Conservation (phyloP, 2,888 invertebrate genomes). For the Lithosia quadra region DNA sequence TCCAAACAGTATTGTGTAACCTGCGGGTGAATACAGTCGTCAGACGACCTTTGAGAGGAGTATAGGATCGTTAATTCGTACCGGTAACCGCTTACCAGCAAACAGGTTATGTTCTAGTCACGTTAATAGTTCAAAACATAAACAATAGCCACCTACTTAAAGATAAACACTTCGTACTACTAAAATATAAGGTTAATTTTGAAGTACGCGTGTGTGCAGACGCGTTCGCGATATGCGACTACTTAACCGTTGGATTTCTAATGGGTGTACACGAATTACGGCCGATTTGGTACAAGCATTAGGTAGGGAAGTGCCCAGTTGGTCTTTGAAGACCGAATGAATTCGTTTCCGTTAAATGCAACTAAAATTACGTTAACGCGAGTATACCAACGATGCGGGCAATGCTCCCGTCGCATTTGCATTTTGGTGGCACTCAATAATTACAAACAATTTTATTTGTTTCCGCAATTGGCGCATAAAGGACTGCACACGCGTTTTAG, state of each 20-base stretch:
- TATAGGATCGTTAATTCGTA: too few species aligned
- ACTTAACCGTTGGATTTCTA: slow-evolving; percentile 55
- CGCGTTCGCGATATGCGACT: slow-evolving; percentile 47
- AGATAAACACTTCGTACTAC: background rate
- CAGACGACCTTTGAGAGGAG: too few species aligned
- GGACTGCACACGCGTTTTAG: background rate
- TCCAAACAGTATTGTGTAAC: too few species aligned
- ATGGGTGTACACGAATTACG: background rate
- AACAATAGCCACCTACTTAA: background rate
- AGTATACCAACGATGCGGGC: slow-evolving; percentile 49
- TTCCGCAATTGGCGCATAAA: background rate
- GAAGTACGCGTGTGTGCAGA: slow-evolving; percentile 45
- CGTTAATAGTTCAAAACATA: background rate
- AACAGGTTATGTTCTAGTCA: too few species aligned
- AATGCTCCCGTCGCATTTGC: slow-evolving; percentile 44
- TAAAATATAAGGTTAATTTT: slow-evolving; percentile 1
- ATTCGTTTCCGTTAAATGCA: slow-evolving; percentile 41
- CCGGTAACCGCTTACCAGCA: too few species aligned
- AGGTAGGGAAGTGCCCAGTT: background rate
- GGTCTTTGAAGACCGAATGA: background rate
- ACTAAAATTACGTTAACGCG: slow-evolving; percentile 53
- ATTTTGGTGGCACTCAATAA: slow-evolving; percentile 30
- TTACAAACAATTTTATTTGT: slow-evolving; percentile 10
- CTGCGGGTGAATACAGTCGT: too few species aligned
- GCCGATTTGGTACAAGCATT: background rate